Evolutionary conservation across 2,113 vertebrate genomes (phyloP).

Genomic region (Nettapus auritus): DNA sequence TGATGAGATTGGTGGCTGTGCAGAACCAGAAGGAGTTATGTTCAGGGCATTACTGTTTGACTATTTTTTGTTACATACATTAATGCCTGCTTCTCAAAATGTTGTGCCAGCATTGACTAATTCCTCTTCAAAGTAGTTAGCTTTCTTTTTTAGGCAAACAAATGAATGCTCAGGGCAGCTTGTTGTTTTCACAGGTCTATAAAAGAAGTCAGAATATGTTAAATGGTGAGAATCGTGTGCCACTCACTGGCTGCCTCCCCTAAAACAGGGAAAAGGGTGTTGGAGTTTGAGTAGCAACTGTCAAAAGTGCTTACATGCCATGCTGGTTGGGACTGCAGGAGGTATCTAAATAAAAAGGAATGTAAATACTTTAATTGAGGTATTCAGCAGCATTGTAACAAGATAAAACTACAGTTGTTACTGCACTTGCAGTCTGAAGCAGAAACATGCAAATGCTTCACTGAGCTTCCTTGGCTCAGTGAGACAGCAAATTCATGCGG

Average conservation of each 20-base stretch:
- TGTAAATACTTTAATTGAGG: neutral
- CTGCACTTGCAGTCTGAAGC: neutral
- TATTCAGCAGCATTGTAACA: neutral
- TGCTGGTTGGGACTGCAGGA: neutral
- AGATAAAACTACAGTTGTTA: slow-evolving; percentile 1
- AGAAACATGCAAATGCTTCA: neutral
- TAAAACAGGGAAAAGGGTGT: neutral
- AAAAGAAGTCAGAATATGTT: neutral
- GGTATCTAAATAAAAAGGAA: neutral
- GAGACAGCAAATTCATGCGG: neutral
- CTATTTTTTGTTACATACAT: fast-evolving
- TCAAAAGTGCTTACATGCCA: neutral
- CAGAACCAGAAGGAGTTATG: neutral
- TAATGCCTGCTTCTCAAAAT: neutral
- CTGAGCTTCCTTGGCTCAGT: neutral
- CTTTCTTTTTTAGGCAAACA: neutral
- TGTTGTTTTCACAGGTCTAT: neutral
- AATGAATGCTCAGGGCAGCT: neutral
- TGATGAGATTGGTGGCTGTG: fast-evolving
- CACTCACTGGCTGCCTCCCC: fast-evolving
- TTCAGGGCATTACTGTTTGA: neutral
- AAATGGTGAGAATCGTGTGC: neutral
- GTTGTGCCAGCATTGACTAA: neutral
- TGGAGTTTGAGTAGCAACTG: slow-evolving; percentile 12
- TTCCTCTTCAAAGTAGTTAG: neutral